phyloP scores from a whole-genome alignment of 2,797 vertebrate species.

The Haliaeetus albicilla region DNA sequence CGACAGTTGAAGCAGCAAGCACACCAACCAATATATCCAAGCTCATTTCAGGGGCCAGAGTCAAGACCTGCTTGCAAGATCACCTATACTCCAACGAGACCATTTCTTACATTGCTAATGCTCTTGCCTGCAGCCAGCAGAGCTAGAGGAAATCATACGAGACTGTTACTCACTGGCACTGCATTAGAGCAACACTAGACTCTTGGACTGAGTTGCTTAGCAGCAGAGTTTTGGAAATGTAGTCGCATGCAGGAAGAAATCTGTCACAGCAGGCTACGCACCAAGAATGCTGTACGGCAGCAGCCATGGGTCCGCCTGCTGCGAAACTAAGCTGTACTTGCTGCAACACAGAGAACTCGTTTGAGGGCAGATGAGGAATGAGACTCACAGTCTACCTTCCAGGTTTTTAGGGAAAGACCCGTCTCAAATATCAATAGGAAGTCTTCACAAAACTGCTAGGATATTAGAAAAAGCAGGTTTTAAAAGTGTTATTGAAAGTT shows the following conservation, averaged over 20 bases:
- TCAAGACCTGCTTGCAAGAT: background rate
- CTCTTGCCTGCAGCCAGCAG: background rate
- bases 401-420: background rate
- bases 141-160: background rate
- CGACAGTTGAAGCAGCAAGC: background rate
- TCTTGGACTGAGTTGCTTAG: conserved; percentile 46
- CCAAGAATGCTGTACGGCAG: background rate
- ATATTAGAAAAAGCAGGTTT: background rate
- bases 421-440: accelerated
- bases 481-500: background rate
- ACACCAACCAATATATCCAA: background rate
- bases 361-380: background rate
- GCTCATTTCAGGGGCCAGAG: background rate
- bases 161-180: background rate
- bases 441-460: background rate
- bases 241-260: conserved; percentile 16
- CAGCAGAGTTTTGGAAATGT: conserved; percentile 60
- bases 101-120: background rate
- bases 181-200: background rate
- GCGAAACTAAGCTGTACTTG: background rate
- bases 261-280: background rate
- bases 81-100: background rate
- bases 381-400: accelerated
- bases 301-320: background rate
- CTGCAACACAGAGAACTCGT: background rate